phyloP scores from a whole-genome alignment of 2,797 vertebrate genomes.

The Gallinago stenura region DNA sequence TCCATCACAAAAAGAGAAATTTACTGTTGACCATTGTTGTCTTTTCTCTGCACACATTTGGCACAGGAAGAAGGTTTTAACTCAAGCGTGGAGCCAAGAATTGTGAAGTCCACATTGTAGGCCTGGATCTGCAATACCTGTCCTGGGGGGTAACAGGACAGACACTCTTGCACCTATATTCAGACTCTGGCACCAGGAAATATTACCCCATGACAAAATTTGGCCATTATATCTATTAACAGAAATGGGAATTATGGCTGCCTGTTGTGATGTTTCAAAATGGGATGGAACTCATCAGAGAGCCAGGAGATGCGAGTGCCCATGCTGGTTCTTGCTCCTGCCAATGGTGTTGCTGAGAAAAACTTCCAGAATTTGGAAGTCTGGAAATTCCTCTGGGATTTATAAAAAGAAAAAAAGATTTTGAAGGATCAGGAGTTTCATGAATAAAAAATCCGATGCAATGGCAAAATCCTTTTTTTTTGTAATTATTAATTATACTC shows the following conservation, averaged over 20 bases:
- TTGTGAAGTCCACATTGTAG: not conserved
- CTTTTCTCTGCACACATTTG: not conserved
- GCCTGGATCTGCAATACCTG: not conserved
- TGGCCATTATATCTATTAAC: not conserved
- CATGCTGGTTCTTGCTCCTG: rapidly evolving
- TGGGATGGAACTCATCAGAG: not conserved
- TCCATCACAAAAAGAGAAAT: not conserved
- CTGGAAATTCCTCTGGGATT: not conserved
- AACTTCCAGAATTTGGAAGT: not conserved
- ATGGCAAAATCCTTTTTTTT: not conserved
- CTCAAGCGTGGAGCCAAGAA: not conserved
- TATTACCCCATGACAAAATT: not conserved
- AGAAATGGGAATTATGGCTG: not conserved
- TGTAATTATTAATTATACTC: slow-evolving; percentile 29
- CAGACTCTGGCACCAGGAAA: not conserved
- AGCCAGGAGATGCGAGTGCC: not conserved
- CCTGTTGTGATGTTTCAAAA: not conserved
- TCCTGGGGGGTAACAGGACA: not conserved
- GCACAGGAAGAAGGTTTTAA: not conserved
- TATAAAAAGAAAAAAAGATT: not conserved
- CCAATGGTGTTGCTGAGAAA: not conserved
- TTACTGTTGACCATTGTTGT: not conserved
- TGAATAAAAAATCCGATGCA: not conserved
- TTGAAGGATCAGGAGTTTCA: not conserved
- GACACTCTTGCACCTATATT: not conserved